phyloP scores from a whole-genome alignment of 2,797 vertebrate genomes.

The Enteromius radiatus region DNA sequence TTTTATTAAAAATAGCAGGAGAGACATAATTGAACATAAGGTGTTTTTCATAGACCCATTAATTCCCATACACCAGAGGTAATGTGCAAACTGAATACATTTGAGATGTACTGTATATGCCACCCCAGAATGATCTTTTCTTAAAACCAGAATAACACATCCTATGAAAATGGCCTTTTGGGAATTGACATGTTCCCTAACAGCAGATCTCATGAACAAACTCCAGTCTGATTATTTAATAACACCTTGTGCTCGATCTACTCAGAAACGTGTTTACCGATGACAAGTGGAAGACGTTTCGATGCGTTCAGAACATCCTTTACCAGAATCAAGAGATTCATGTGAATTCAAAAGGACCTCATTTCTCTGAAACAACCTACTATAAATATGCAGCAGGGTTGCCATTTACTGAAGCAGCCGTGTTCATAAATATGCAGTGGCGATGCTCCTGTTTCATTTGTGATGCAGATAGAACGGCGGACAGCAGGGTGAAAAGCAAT shows the following conservation, averaged over 20 bases:
- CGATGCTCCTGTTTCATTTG: conserved; percentile 58
- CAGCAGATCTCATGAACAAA: conserved; percentile 46
- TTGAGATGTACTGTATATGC: background rate
- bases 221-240: conserved; percentile 60
- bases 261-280: conserved; percentile 52
- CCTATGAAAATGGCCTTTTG: background rate
- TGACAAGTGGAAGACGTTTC: conserved; percentile 60
- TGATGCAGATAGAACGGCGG: conserved; percentile 58
- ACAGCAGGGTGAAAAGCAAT: conserved; percentile 42
- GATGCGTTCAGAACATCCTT: conserved; percentile 56
- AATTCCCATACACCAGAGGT: background rate
- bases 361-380: conserved; percentile 61
- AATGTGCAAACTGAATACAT: background rate
- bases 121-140: background rate
- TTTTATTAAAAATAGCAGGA: background rate
- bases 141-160: background rate
- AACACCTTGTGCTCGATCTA: conserved; percentile 53
- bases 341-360: conserved; percentile 62
- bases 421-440: conserved; percentile 63
- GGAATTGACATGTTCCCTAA: conserved; percentile 17
- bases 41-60: background rate
- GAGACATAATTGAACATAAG: background rate
- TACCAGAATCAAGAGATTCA: conserved; percentile 61
- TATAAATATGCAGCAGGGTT: conserved; percentile 65
- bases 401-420: conserved; percentile 54